A percentile compares a stretch with the other conserved stretches of the same genome.
These are phyloP conservation scores for Raja brachyura DNA, from an alignment of 2,113 vertebrate species.

Conservation along the genomic window DNA sequence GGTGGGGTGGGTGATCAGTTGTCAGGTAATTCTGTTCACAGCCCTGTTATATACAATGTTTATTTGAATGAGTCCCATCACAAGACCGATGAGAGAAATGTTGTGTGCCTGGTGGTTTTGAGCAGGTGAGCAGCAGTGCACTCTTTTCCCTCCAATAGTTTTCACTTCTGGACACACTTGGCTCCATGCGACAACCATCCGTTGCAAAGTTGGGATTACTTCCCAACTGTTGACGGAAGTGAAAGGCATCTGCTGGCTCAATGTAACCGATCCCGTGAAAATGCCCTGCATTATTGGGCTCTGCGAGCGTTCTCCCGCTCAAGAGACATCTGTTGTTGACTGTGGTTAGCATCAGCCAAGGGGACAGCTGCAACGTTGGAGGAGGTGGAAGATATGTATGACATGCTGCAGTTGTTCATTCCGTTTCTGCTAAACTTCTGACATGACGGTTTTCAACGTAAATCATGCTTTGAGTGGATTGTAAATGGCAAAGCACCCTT, in stretches of 20 bases:
- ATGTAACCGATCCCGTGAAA: conserved; percentile 24
- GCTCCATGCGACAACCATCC: conserved; percentile 50
- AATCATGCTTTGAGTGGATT: conserved; percentile 25
- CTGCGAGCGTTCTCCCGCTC: not conserved
- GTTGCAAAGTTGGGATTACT: conserved; percentile 53
- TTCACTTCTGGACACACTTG: conserved; percentile 44
- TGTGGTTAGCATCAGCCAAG: conserved; percentile 45
- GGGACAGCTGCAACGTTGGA: conserved; percentile 58
- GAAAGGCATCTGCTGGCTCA: conserved; percentile 48
- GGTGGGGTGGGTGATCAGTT: not conserved
- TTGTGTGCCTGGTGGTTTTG: conserved; percentile 7
- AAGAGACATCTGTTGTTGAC: conserved; percentile 59
- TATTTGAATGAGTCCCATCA: not conserved
- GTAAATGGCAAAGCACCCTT: not conserved
- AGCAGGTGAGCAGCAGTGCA: conserved; percentile 48
- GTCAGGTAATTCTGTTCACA: not conserved
- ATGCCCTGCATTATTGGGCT: not conserved
- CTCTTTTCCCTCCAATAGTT: conserved; percentile 43
- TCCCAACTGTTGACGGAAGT: conserved; percentile 58
- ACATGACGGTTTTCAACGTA: not conserved
- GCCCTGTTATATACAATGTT: not conserved
- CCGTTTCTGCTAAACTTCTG: conserved; percentile 28
- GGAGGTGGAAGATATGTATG: conserved; percentile 48
- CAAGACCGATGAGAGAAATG: conserved; percentile 16
- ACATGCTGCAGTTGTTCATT: conserved; percentile 51